phyloP scores from a whole-genome alignment of 2,113 vertebrate genomes.

The Psittacara wagleri region DNA sequence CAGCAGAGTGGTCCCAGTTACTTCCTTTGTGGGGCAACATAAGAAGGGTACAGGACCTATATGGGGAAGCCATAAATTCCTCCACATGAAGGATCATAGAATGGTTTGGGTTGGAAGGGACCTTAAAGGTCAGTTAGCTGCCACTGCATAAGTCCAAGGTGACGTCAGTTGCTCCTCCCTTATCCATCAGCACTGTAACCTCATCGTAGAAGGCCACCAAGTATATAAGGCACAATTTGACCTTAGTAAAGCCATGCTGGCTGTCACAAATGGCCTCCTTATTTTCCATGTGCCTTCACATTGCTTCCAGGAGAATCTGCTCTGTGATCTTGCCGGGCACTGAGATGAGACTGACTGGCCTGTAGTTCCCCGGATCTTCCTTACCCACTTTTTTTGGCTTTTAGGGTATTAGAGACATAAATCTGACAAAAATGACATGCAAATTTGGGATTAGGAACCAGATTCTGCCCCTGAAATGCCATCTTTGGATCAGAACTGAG shows the following conservation, averaged over 20 bases:
- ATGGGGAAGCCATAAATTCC: neutral
- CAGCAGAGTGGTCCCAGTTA: neutral
- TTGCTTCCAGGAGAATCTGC: neutral
- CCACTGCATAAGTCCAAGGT: neutral
- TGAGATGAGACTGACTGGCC: neutral
- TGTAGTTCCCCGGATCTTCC: neutral
- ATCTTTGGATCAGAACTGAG: neutral
- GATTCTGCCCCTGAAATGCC: neutral
- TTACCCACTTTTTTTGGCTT: neutral
- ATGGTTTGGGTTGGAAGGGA: neutral
- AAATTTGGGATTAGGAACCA: neutral
- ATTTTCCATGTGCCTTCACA: neutral
- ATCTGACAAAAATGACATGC: neutral
- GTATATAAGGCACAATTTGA: neutral
- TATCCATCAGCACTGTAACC: neutral
- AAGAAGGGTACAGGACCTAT: neutral
- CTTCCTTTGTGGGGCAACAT: neutral
- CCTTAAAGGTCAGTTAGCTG: no score
- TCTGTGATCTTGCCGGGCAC: neutral
- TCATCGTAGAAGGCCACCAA: neutral
- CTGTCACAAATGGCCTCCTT: neutral
- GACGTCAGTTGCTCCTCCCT: neutral
- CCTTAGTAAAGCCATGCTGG: neutral
- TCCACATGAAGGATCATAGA: neutral
- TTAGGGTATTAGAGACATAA: neutral